phyloP scores from a whole-genome alignment of 2,797 vertebrate species.

The Phalanger gymnotis region DNA sequence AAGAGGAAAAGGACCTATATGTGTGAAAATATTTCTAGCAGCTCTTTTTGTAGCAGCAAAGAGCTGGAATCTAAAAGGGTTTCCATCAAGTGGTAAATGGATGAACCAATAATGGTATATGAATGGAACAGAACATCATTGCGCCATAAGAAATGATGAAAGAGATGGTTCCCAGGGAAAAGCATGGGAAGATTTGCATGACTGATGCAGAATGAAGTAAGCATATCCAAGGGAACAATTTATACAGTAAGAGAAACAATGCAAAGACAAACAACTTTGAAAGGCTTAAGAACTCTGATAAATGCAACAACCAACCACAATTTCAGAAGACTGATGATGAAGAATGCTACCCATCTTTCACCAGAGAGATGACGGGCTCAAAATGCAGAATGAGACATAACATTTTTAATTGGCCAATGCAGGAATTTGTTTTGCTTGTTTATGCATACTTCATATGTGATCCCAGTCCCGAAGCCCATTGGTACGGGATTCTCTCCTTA shows the following conservation, averaged over 20 bases:
- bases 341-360: not conserved
- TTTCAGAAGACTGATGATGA: not conserved
- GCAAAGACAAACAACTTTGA: not conserved
- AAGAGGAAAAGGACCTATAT: not conserved
- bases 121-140: not conserved
- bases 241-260: not conserved
- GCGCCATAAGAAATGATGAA: not conserved
- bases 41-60: too few species aligned
- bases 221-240: not conserved
- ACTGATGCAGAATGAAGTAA: not conserved
- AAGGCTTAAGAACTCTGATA: not conserved
- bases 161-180: not conserved
- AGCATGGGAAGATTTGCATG: not conserved
- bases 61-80: not conserved
- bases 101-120: not conserved
- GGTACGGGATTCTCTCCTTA: not conserved
- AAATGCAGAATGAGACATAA: too few species aligned
- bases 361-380: not conserved
- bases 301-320: not conserved
- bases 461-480: not conserved
- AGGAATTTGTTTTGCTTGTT: not conserved
- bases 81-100: not conserved
- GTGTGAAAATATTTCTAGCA: too few species aligned
- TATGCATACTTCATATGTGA: not conserved
- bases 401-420: too few species aligned